Base-by-base conservation (phyloP, 2,888 invertebrate genomes). In the Criorhina ranunculi region DNA sequence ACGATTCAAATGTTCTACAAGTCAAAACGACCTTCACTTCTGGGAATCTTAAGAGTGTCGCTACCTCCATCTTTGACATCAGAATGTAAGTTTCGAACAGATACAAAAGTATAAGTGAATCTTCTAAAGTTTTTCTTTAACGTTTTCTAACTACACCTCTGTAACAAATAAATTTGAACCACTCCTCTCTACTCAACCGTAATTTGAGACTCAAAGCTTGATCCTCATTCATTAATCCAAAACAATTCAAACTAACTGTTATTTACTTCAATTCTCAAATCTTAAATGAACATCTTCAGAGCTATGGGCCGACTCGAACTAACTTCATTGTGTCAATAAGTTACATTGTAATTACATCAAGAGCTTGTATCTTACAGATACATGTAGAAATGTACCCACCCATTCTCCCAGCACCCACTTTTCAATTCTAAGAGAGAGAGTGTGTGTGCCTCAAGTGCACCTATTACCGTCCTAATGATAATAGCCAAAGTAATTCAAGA, bases 401-500 rank as follows among this genome's bases (percentile, higher is more conserved):
- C 0, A 40, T 35, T 33, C 24, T 29, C 57, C 55, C 24, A 24
- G 24, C 35, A 19, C 44, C 37, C 15, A 29, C 37, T 33, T 49
- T 62, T 73, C 55, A 67, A 62, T 57, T 62, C 37, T 1, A 17
- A 31, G n/a, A 31, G 33, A 35, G 15, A 12, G 15, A 60, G 35
- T 44, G 42, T 8, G 42, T 19, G 69, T 57, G 40, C 64, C 75
- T 76, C 81, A 70, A 76, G 72, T 82, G 82, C 77, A 67, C 77
- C 82, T 77, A 82, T 77, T 82, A 82, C 31, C 19, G 17, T 53
- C 37, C 60, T 77, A 82, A 82, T 77, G 77, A 77, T 77, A 72
- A 82, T 82, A 66, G 66, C 64, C 66, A 72, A 77, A 82, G 82
- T 82, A 82, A 82, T 72, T 77, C 59, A 60, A 76, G 66, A 81